Evolutionary conservation across 1,140 invertebrate species (phyloP).

Genomic region (Atopsyche davidsoni): DNA sequence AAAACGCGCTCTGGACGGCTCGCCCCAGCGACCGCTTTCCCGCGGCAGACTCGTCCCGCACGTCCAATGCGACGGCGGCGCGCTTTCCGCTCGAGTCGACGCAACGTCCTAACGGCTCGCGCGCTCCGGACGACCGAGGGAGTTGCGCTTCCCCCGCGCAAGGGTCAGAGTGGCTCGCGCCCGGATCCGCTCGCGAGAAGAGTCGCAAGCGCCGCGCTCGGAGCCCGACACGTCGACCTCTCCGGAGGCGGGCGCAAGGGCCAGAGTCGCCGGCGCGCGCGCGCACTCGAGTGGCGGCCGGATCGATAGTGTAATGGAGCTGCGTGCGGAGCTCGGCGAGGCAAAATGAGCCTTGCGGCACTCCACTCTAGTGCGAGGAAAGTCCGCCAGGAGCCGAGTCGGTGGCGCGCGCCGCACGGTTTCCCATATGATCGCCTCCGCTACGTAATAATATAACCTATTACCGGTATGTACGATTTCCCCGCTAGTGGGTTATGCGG

Average conservation of each 20-base stretch:
- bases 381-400: slow-evolving; percentile 2
- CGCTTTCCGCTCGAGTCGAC: background rate
- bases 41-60: too few species aligned
- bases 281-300: background rate
- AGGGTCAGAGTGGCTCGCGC: background rate
- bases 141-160: too few species aligned
- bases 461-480: too few species aligned
- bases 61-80: too few species aligned
- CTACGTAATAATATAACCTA: too few species aligned
- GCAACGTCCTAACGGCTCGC: background rate
- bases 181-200: slow-evolving; percentile 3
- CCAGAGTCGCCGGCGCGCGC: background rate
- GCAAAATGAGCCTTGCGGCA: background rate
- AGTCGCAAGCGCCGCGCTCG: background rate
- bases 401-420: slow-evolving; percentile 7
- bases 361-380: slow-evolving; percentile 7
- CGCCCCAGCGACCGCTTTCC: too few species aligned
- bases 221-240: background rate
- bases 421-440: background rate
- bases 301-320: slow-evolving; percentile 18
- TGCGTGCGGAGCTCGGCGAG: slow-evolving; percentile 6
- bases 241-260: background rate
- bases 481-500: too few species aligned
- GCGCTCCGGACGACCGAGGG: background rate
- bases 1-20: too few species aligned